Percentiles rank a stretch among this genome's conserved stretches.
phyloP scores from a whole-genome alignment of 1,140 invertebrate genomes.

The Bilobella aurantiaca region DNA sequence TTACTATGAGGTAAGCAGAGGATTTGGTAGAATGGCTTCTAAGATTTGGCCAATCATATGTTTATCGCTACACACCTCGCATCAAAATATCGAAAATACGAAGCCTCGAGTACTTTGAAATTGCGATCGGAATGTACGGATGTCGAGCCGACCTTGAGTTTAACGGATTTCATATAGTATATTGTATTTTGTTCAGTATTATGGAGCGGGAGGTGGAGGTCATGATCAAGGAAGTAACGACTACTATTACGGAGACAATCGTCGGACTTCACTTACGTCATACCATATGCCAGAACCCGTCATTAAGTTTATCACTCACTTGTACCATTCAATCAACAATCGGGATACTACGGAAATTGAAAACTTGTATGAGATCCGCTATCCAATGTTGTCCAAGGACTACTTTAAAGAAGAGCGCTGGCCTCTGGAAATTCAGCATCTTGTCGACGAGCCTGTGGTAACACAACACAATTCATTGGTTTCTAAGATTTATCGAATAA shows the following conservation, averaged over 20 bases:
- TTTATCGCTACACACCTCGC: not conserved
- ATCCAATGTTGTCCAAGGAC: slow-evolving; percentile 32
- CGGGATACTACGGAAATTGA: slow-evolving; percentile 33
- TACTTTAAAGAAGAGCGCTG: slow-evolving; percentile 35
- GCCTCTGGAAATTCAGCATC: slow-evolving; percentile 26
- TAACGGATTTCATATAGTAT: not conserved
- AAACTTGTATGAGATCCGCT: slow-evolving; percentile 34
- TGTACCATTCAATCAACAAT: slow-evolving; percentile 33
- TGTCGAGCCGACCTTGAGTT: not conserved
- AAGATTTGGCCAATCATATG: no score
- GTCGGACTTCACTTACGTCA: not conserved
- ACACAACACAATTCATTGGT: slow-evolving; percentile 7
- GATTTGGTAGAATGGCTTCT: not conserved
- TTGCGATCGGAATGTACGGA: not conserved
- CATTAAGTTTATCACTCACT: slow-evolving; percentile 32
- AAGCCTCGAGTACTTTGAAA: no score
- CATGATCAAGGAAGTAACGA: not conserved
- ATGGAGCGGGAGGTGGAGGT: not conserved
- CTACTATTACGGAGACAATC: slow-evolving; percentile 11
- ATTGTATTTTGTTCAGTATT: not conserved
- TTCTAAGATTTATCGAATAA: not conserved
- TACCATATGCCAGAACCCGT: slow-evolving; percentile 33
- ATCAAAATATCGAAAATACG: not conserved
- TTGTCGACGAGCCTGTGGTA: slow-evolving; percentile 30
- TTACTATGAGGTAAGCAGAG: not conserved